Base-by-base conservation (phyloP, 1,140 invertebrate species). In the Heliothis subflexa region DNA sequence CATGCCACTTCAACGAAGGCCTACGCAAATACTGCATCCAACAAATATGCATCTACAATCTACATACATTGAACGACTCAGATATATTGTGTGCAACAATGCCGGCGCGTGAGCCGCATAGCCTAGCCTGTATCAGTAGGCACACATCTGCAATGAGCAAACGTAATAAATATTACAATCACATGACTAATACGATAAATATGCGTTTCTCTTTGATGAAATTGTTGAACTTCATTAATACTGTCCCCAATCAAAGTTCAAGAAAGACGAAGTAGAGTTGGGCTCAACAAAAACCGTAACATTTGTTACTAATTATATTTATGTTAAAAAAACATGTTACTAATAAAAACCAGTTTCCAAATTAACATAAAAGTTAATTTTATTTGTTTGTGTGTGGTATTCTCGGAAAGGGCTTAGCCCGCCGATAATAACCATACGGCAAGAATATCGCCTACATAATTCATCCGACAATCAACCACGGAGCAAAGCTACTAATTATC, bases 11-110 rank as follows among this genome's bases (percentile, higher is more conserved):
- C 21, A 52, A 18, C 45, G 18, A 52, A 28, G 66, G 47, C 16
- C 66, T 70, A 70, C 18, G 66, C 5, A 52, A 70, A 52, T 50
- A 68, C 66, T 70, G 47, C 47, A 45, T 12, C 40, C 40, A 13
- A 25, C 47, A 68, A 49, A 70, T 66, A 16, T 47, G 40, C 2
- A 52, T 70, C 45, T 25, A 25, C 21, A 1, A 50, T 68, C 45
- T 25, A 14, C 47, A 50, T 50, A 52, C 64, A 68, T 50, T 25
- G 45, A 68, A 14, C 3, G 18, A 50, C 66, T 50, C 12, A 49
- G 50, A 70, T 52, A 70, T 70, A 70, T 70, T 25, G 66, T 49
- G 16, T 50, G 66, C 47, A 70, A 70, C 66, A 70, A 70, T 70
- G 66, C 66, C 4, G 11, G 62, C 47, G 64, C 64, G 47, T 70